Conservation (phyloP, 2,113 vertebrate genomes). For the Petroica traversi region DNA sequence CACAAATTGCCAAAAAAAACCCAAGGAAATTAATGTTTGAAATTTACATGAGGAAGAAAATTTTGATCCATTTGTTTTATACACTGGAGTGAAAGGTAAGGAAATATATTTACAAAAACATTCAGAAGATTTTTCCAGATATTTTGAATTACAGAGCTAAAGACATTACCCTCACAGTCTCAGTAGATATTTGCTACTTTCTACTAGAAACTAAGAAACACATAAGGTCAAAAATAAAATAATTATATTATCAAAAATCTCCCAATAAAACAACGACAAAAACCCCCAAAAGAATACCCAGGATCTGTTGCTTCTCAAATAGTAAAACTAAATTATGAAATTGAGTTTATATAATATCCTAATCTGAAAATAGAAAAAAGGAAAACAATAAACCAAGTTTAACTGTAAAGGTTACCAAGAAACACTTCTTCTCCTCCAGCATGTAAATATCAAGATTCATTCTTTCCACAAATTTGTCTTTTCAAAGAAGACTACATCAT, state of each 20-base stretch:
- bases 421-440: not conserved
- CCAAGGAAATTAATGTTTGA: not conserved
- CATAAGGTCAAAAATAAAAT: not conserved
- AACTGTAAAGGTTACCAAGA: not conserved
- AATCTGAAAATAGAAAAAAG: not conserved
- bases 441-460: not conserved
- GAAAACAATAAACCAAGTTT: not conserved
- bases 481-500: not conserved
- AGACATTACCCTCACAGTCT: not conserved
- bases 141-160: not conserved
- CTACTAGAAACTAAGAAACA: not conserved
- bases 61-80: not conserved
- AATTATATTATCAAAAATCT: not conserved
- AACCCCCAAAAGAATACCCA: accelerated
- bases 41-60: not conserved
- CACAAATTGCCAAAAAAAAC: not conserved
- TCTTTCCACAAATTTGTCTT: not conserved
- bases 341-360: not conserved
- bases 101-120: not conserved
- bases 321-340: not conserved
- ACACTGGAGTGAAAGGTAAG: not conserved
- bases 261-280: not conserved
- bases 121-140: not conserved
- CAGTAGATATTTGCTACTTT: not conserved
- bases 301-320: not conserved